phyloP scores from a whole-genome alignment of 2,888 invertebrate genomes.

The Anticlea derivata region DNA sequence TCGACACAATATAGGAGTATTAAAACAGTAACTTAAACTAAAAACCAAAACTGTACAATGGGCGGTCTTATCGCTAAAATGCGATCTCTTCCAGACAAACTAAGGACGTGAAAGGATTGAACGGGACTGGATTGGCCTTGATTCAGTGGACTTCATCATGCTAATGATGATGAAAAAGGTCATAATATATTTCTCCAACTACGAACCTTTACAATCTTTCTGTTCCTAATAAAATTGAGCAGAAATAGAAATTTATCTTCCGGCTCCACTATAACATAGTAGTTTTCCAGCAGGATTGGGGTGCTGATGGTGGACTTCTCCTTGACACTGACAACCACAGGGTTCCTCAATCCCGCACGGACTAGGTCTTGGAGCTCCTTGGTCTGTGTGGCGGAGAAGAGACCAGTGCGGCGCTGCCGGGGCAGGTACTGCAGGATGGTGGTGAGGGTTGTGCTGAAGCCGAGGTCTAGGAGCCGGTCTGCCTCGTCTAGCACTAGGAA shows the following conservation, averaged over 20 bases:
- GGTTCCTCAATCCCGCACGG: conserved; percentile 96
- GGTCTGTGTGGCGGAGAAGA: conserved; percentile 99
- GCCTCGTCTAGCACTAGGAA: conserved; percentile 98
- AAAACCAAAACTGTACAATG: too few species aligned
- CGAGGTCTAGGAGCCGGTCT: conserved; percentile 95
- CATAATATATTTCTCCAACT: too few species aligned
- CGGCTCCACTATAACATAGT: conserved; percentile 90
- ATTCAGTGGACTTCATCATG: too few species aligned
- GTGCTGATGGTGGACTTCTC: conserved; percentile 92
- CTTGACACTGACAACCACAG: conserved; percentile 94
- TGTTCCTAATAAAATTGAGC: conserved; percentile 89
- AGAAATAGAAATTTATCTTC: conserved; percentile 92
- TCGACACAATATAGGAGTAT: too few species aligned
- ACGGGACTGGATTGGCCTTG: too few species aligned
- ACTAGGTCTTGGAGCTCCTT: conserved; percentile 96
- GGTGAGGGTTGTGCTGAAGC: conserved; percentile 93
- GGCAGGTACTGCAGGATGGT: conserved; percentile 96
- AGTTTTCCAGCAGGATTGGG: conserved; percentile 89
- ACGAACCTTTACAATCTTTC: conserved; percentile 60
- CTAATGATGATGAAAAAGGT: too few species aligned
- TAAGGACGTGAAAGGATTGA: too few species aligned
- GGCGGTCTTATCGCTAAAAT: too few species aligned
- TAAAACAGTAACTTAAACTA: too few species aligned
- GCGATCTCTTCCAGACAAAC: too few species aligned
- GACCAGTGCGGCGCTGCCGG: conserved; percentile 95